Evolutionary conservation across 2,113 vertebrate species (phyloP).

Genomic region (Petrocephalus zakoni): DNA sequence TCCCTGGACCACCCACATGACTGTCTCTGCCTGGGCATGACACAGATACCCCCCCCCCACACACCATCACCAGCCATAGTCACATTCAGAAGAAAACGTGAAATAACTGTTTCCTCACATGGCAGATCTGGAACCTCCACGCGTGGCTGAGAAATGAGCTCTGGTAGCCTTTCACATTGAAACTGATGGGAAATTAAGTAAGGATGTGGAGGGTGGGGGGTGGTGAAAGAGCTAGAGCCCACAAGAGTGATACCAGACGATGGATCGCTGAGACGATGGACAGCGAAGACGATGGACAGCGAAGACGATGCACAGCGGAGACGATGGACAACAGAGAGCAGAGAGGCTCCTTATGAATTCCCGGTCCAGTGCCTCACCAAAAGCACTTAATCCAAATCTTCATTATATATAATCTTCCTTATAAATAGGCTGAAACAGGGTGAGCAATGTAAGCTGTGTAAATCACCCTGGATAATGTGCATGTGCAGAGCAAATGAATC

Average conservation of each 20-base stretch:
- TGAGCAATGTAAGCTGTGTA: background rate
- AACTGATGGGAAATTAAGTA: background rate
- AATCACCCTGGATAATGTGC: background rate
- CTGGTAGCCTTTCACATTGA: background rate
- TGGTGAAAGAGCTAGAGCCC: background rate
- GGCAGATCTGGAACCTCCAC: background rate
- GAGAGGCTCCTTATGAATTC: background rate
- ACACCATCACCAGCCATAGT: background rate
- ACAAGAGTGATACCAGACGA: background rate
- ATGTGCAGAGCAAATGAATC: conserved; percentile 3
- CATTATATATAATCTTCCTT: background rate
- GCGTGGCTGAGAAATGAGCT: background rate
- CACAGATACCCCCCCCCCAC: background rate
- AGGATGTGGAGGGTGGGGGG: background rate
- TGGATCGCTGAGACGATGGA: no score
- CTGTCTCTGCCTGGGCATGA: background rate
- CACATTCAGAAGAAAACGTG: background rate
- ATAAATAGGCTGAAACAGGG: background rate
- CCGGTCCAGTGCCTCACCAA: background rate
- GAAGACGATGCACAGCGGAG: background rate
- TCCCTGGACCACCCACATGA: background rate
- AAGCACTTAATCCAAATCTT: conserved; percentile 2
- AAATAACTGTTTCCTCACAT: background rate
- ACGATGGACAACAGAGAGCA: background rate
- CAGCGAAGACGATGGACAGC: no score